Base-by-base conservation (phyloP, 2,888 invertebrate genomes). In the Fragum sueziense region DNA sequence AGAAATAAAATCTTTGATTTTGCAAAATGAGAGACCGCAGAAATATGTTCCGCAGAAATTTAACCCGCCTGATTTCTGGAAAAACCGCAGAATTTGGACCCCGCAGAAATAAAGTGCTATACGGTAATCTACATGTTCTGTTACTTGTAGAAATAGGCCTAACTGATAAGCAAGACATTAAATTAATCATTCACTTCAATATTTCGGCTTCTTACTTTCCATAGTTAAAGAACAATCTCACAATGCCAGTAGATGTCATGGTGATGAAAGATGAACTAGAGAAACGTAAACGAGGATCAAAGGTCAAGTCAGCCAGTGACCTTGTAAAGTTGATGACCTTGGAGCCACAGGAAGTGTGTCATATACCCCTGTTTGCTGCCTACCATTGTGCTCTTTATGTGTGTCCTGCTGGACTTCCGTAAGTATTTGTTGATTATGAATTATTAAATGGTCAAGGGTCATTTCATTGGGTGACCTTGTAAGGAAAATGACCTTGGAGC, bases 351-450 rank as follows among this genome's bases (percentile, higher is more conserved):
- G 96, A 96, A 88, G 95, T 95, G 0, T 97, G 95, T 91, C 95
- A 96, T 87, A 95, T 97, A 33, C 97, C 97, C 0, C 93, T 97
- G 57, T 95, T 95, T 89, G 95, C 97, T 70, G 97, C 97, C 1
- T 97, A 97, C 89, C 96, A 97, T 90, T 96, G 96, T 93, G 95
- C 96, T 85, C 93, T 97, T 73, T 96, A 95, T 91, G 93, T 97
- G 52, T 94, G 96, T 89, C 97, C 97, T 6, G 95, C 96, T 6
- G 95, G 96, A 89, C 95, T 95, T 62, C 96, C 95, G 96, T 96
- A 81, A 87, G 87, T 85, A 2, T 47, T 47, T n/a, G 3, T 47
- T 47, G 7, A n/a, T n/a, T n/a, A n/a, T n/a, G n/a, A n/a, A n/a
- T n/a, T n/a, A n/a, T n/a, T n/a, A n/a, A n/a, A n/a, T n/a, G 31